These are phyloP conservation scores for Catajapyx aquilonaris DNA, from an alignment of 1,140 invertebrate genomes.

Conservation along the genomic window DNA sequence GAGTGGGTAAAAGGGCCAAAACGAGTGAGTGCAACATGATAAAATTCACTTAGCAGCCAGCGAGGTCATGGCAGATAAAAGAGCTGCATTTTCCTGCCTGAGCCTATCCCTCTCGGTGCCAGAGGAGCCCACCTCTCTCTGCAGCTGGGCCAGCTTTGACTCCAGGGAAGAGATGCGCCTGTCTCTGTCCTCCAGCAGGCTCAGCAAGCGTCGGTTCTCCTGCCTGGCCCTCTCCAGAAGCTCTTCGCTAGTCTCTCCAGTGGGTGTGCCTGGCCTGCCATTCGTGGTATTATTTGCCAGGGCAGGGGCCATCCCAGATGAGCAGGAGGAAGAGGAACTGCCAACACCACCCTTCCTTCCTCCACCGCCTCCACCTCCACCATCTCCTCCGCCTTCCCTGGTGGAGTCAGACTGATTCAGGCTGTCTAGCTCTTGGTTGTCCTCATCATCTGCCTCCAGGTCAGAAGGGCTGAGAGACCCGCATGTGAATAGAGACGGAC, in stretches of 20 bases:
- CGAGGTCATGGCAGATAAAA: slow-evolving; percentile 27
- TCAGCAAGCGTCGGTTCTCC: slow-evolving; percentile 29
- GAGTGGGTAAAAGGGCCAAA: too few species aligned
- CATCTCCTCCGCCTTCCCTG: slow-evolving; percentile 10
- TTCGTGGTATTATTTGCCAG: slow-evolving; percentile 3
- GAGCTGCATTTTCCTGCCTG: slow-evolving; percentile 26
- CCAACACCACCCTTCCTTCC: too few species aligned
- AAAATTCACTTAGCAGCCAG: slow-evolving; percentile 18
- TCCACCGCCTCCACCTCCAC: slow-evolving; percentile 1
- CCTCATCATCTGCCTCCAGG: slow-evolving; percentile 39
- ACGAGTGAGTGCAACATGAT: too few species aligned
- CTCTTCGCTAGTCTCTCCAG: slow-evolving; percentile 21
- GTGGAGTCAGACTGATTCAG: slow-evolving; percentile 21
- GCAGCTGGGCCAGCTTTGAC: slow-evolving; percentile 17
- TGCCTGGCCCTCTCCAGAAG: slow-evolving; percentile 27
- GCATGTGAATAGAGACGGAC: neutral
- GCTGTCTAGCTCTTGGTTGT: slow-evolving; percentile 21
- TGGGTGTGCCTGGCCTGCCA: slow-evolving; percentile 18
- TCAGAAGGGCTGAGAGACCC: slow-evolving; percentile 31
- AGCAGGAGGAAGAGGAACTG: slow-evolving; percentile 13
- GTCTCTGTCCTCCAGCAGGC: slow-evolving; percentile 31
- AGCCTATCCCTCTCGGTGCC: slow-evolving; percentile 25
- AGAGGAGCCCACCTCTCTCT: slow-evolving; percentile 22
- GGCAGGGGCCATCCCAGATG: neutral
- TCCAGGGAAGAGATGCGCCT: slow-evolving; percentile 30